phyloP scores from a whole-genome alignment of 2,888 invertebrate genomes.

The Meandrusa payeni region DNA sequence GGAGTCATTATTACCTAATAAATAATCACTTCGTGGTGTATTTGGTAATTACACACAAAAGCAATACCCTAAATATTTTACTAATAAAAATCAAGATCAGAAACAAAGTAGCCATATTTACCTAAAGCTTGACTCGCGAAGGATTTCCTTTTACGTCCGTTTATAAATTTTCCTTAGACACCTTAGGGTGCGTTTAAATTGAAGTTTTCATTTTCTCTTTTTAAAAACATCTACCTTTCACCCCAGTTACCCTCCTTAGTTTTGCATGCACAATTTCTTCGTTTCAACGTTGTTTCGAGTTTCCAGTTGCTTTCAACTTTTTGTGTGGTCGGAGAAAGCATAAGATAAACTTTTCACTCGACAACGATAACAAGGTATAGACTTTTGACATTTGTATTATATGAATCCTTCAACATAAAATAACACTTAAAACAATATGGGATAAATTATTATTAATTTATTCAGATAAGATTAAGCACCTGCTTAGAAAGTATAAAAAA shows the following conservation, averaged over 20 bases:
- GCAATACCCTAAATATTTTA: neutral
- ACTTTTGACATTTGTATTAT: conserved; percentile 3
- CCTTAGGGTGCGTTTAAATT: conserved; percentile 72
- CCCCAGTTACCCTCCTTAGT: conserved; percentile 43
- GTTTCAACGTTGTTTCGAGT: conserved; percentile 30
- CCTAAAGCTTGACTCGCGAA: conserved; percentile 5
- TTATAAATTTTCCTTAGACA: conserved; percentile 37
- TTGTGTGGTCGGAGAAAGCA: conserved; percentile 16
- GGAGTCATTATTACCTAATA: too few relatives aligned
- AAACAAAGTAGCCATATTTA: conserved; percentile 3
- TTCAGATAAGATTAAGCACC: too few relatives aligned
- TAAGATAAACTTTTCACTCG: conserved; percentile 15
- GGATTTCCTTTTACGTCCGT: conserved; percentile 7
- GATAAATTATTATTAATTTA: too few relatives aligned
- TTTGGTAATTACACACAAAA: too few relatives aligned
- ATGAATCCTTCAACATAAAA: neutral
- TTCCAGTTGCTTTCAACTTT: conserved; percentile 25
- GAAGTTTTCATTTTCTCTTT: conserved; percentile 72
- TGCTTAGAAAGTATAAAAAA: too few relatives aligned
- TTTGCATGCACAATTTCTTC: conserved; percentile 62
- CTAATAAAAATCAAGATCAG: neutral
- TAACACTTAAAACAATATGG: too few relatives aligned
- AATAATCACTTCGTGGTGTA: too few relatives aligned
- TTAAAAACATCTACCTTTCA: conserved; percentile 52
- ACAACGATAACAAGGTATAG: conserved; percentile 7